phyloP scores from a whole-genome alignment of 1,140 invertebrate species.

The Chironomus tepperi region DNA sequence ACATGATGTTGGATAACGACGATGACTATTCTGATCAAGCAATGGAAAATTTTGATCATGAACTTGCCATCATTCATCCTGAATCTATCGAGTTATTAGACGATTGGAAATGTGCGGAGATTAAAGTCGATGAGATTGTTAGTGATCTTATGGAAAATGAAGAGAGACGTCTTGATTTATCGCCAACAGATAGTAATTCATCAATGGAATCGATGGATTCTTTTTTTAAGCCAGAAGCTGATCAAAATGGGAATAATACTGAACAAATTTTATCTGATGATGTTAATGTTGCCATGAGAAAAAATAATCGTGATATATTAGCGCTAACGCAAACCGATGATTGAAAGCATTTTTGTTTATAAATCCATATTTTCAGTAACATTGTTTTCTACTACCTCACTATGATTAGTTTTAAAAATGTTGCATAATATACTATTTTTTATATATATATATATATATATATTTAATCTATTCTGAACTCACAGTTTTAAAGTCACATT shows the following conservation, averaged over 20 bases:
- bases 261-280: background rate
- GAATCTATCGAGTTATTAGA: background rate
- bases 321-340: no score
- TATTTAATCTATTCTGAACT: no score
- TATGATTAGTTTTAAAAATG: no score
- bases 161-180: background rate
- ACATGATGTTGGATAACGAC: background rate
- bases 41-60: background rate
- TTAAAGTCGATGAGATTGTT: slow-evolving; percentile 18
- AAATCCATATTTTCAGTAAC: no score
- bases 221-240: background rate
- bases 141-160: background rate
- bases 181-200: background rate
- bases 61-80: background rate
- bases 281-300: background rate
- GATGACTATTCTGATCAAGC: background rate
- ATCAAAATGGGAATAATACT: background rate
- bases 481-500: no score
- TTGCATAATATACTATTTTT: no score
- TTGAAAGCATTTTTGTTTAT: no score
- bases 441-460: no score
- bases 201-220: slow-evolving; percentile 22
- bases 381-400: no score
- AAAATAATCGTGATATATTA: background rate
- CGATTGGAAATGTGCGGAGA: slow-evolving; percentile 1